A percentile compares a stretch with the other conserved stretches of the same genome.
These are phyloP conservation scores for Nymphalis polychloros DNA, from an alignment of 2,888 invertebrate genomes.

Conservation along the genomic window DNA sequence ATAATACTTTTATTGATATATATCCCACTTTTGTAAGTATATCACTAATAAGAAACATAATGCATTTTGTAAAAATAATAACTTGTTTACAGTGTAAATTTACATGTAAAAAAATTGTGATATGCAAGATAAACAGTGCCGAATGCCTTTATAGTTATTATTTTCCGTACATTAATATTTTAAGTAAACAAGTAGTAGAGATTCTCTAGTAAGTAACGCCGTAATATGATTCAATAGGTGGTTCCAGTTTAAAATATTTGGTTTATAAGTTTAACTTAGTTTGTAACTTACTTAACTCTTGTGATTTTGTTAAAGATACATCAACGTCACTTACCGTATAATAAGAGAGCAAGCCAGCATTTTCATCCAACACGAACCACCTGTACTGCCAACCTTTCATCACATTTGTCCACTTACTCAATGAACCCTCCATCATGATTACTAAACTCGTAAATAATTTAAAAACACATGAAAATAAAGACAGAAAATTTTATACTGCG, in stretches of 20 bases:
- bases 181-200: too few species aligned
- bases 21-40: too few species aligned
- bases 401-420: constrained; percentile 98
- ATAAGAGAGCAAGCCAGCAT: constrained; percentile 96
- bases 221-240: constrained; percentile 12
- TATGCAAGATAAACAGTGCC: too few species aligned
- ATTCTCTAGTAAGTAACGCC: background rate
- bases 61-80: too few species aligned
- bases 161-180: too few species aligned
- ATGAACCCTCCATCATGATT: constrained; percentile 92
- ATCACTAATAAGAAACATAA: too few species aligned
- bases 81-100: too few species aligned
- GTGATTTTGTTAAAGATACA: constrained; percentile 8
- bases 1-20: too few species aligned
- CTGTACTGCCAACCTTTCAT: constrained; percentile 99
- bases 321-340: constrained; percentile 92
- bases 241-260: constrained; percentile 9
- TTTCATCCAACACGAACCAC: constrained; percentile 99
- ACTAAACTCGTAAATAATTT: constrained; percentile 56
- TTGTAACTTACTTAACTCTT: constrained; percentile 14
- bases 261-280: background rate
- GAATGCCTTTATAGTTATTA: too few species aligned
- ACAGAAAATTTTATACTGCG: constrained; percentile 69
- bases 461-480: constrained; percentile 68
- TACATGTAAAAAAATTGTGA: too few species aligned